Base-by-base conservation (phyloP, 1,140 invertebrate genomes). In the Zaprionus vittiger region DNA sequence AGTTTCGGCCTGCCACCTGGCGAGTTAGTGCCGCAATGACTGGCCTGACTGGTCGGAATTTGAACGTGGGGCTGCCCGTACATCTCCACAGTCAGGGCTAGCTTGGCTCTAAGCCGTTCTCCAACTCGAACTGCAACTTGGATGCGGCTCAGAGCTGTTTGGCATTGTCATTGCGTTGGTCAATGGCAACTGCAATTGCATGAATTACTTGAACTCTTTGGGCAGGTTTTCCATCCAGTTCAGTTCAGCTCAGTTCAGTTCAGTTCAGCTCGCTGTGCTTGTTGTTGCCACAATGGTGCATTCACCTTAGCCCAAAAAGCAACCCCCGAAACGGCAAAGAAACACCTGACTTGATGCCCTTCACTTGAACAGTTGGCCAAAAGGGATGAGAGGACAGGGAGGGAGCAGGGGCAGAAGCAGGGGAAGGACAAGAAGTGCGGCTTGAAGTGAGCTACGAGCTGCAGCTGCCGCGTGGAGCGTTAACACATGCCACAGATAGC, bases 11-110 rank as follows among this genome's bases (percentile, higher is more conserved):
- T 52, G 75, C 72, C 64, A 80, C 70, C 80, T 83, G 84, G 71
- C 70, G 28, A 83, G 77, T 83, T 80, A 87, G 68, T 89, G 81
- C 80, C 64, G 70, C 81, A 80, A 79, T 87, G 84, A 87, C 84
- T 89, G 70, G 84, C 55, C 81, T 73, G 78, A 89, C 84, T 87
- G 66, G 70, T 78, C 44, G 81, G 70, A 73, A 83, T 86, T 79
- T 63, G 20, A 64, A 55, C 31, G 56, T 38, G 31, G 55, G 41
- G n/a, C 7, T 47, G 37, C 47, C 52, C 22, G 41, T 73, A 24
- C 28, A 14, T 17, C 62, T 59, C 47, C 37, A 20, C 17, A 41
- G 38, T n/a, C 38, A n/a, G 38, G 12, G 15, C 38, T n/a, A 41
- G 57, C 22, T 52, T 34, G 34, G n/a, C 47, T 49, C n/a, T 15